Evolutionary conservation across 2,113 vertebrate species (phyloP).

Genomic region (Albula goreensis): DNA sequence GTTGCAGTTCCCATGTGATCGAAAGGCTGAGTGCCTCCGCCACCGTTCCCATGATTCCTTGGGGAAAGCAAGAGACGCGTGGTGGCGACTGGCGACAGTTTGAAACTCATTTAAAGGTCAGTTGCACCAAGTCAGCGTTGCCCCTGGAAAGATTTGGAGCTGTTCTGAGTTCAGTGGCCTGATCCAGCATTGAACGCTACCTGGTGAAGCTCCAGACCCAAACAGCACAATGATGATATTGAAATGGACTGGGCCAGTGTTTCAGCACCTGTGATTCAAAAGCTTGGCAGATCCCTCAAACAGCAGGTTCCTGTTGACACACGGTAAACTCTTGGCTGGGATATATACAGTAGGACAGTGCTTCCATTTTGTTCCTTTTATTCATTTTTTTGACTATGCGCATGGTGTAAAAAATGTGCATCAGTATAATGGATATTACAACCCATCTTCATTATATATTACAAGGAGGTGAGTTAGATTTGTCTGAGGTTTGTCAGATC

Average conservation of each 20-base stretch:
- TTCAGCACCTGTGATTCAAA: background rate
- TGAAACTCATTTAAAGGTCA: background rate
- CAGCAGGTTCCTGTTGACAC: background rate
- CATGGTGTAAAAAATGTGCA: slow-evolving; percentile 17
- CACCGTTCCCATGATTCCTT: background rate
- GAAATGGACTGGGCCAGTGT: slow-evolving; percentile 22
- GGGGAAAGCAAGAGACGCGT: background rate
- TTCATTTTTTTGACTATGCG: background rate
- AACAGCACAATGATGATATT: background rate
- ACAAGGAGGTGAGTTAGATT: slow-evolving; percentile 1
- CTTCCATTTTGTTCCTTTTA: background rate
- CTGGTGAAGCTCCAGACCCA: background rate
- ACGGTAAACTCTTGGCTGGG: background rate
- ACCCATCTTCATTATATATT: background rate
- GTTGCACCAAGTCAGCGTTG: background rate
- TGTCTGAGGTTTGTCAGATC: background rate
- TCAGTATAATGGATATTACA: slow-evolving; percentile 7
- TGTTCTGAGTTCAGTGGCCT: background rate
- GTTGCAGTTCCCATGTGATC: background rate
- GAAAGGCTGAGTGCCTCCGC: background rate
- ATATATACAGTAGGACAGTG: slow-evolving; percentile 15
- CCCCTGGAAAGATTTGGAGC: background rate
- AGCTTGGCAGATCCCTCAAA: background rate
- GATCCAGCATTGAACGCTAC: background rate
- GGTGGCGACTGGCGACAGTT: background rate